Evolutionary conservation across 2,113 vertebrate species (phyloP), one percentile per base, ranked within the genome.

Genomic region (Zingel zingel): DNA sequence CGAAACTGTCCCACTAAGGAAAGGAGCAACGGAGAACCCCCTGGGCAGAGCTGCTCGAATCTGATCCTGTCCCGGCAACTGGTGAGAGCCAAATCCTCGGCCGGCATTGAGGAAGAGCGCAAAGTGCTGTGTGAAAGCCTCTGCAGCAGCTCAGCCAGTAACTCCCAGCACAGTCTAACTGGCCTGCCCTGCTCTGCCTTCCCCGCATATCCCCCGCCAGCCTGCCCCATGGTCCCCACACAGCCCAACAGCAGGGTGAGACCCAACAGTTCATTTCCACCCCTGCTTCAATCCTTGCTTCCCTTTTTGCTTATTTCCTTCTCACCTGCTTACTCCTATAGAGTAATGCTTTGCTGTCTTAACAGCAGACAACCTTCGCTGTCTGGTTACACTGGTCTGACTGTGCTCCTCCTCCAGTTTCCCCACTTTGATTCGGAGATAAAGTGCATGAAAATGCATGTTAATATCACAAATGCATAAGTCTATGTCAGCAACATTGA

Each of bases 81-180:
- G 90, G 93, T 92, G 93, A 89, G 92, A 88, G 10, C 45, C 65
- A 57, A 25, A 18, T 30, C 64, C 51, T 16, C 56, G 1, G 15
- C 6, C 19, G 19, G 0, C 1, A 3, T 7, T 13, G 81, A 86
- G 43, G 94, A 94, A 12, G 86, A 91, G 88, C 75, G 82, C 50
- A 74, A 58, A 48, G 84, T 59, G 13, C 83, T 95, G 47, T 91
- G 85, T 25, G 71, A 90, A 64, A 94, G 91, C 89, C 81, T 86
- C 57, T 21, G 23, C 82, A 94, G 91, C 92, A 94, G 91, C 92
- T 94, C 94, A n/a, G 77, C 91, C 84, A 92, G 86, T 81, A 94
- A 92, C 87, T 95, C 94, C 14, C 92, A 92, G 79, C 80, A 72
- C 75, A 95, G 90, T 66, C 84, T 95, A 88, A 82, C 66, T 2